Evolutionary conservation across 2,113 vertebrate species (phyloP), one percentile per base, ranked within the genome.

Genomic region (Cariama cristata): DNA sequence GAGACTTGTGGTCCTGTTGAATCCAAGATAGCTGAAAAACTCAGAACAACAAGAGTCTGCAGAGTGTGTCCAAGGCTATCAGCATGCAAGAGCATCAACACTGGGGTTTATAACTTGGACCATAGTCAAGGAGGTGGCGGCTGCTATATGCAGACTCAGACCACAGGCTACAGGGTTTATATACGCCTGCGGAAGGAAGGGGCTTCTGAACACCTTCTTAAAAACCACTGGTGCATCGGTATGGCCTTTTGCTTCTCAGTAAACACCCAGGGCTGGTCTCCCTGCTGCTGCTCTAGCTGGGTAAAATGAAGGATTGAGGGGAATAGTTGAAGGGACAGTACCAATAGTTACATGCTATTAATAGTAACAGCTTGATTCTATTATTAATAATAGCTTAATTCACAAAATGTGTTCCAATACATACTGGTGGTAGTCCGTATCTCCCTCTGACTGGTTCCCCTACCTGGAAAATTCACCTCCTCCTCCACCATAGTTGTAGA

Each of bases 41-140:
- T 58, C 59, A 63, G 67, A 82, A 68, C 14, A 72, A 26, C 24
- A 42, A 53, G 28, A 63, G n/a, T 32, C 64, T 63, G 35, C 8
- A 8, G 56, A 58, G 10, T 19, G 20, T 73, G n/a, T 59, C 49
- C 52, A 40, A 60, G 44, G 49, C 53, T 35, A 49, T 68, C 40
- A 71, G 45, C 56, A 40, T 0, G 1, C 64, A 63, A 10, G 3
- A 79, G 24, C 42, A 50, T 17, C 35, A 73, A 20, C 47, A 67
- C 6, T 0, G 0, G 3, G 14, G 45, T 85, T 63, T 90, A 10
- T 47, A 93, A 42, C 19, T 72, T 44, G n/a, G 62, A 67, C 42
- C 32, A 22, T 1, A 49, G 33, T 27, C 40, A 49, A 20, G 75
- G 42, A 79, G 30, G 22, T 50, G 79, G 55, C 4, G 3, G 49